phyloP scores from a whole-genome alignment of 2,113 vertebrate genomes.

The Trogon melanurus region DNA sequence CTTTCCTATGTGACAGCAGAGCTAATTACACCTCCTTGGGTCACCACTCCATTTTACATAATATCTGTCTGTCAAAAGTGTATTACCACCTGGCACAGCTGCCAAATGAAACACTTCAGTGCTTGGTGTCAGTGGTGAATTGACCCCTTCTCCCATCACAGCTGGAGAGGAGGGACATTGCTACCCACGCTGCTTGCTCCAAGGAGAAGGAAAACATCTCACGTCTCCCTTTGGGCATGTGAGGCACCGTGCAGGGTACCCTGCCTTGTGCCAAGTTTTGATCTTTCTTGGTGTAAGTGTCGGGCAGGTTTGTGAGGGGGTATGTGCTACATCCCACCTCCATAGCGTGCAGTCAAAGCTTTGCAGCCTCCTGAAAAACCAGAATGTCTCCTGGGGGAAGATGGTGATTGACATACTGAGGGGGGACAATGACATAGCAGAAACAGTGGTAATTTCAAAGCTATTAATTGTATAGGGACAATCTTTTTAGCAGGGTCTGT shows the following conservation, averaged over 20 bases:
- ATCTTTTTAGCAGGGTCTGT: too few species aligned
- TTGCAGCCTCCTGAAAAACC: neutral
- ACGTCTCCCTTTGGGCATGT: accelerated
- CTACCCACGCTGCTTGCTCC: neutral
- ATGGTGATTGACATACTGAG: neutral
- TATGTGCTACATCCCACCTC: neutral
- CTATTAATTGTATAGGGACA: neutral
- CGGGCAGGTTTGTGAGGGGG: neutral
- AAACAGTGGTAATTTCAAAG: neutral
- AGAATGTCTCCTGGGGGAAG: neutral
- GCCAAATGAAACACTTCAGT: neutral
- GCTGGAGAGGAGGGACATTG: neutral
- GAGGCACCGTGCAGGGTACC: accelerated
- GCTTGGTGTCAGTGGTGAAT: neutral
- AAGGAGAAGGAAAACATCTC: neutral
- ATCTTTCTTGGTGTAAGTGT: neutral
- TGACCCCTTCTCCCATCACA: neutral
- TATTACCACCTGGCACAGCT: neutral
- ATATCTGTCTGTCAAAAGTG: neutral
- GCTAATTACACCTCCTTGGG: constrained; percentile 58
- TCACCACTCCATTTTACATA: constrained; percentile 19
- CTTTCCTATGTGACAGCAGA: constrained; percentile 15
- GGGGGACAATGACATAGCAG: neutral
- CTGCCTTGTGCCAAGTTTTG: neutral
- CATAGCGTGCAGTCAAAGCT: accelerated